Percentiles rank a stretch among this genome's conserved stretches.
phyloP scores from a whole-genome alignment of 2,888 invertebrate genomes.

The Tenthredo mesomela region DNA sequence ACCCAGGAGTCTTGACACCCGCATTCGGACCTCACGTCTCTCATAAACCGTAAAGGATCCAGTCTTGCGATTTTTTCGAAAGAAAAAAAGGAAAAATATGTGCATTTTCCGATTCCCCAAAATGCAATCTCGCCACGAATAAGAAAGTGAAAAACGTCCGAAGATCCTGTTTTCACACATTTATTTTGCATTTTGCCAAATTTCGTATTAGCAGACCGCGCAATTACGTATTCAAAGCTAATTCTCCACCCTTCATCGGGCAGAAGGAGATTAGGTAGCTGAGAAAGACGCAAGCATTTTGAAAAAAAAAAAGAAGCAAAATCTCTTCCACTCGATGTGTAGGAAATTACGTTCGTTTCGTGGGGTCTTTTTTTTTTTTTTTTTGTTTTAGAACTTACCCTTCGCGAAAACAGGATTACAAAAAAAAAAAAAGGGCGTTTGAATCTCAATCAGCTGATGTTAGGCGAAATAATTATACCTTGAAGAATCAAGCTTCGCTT shows the following conservation, averaged over 20 bases:
- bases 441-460: not conserved
- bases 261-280: not conserved
- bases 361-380: not conserved
- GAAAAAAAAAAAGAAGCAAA: not conserved
- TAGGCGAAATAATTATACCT: not conserved
- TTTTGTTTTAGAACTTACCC: not conserved
- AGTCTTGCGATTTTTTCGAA: not conserved
- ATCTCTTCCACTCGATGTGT: no score
- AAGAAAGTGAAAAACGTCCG: not conserved
- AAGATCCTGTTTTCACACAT: not conserved
- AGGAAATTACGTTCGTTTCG: no score
- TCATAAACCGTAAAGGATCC: not conserved
- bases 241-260: not conserved
- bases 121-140: not conserved
- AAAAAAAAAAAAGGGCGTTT: conserved; percentile 8
- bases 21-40: not conserved
- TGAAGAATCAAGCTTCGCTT: not conserved
- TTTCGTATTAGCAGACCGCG: not conserved
- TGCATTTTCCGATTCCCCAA: not conserved
- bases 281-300: not conserved
- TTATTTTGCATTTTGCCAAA: not conserved
- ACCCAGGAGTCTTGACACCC: not conserved
- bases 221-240: conserved; percentile 33
- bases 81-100: not conserved
- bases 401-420: not conserved